Base-by-base conservation (phyloP, 2,113 vertebrate genomes). In the Sceloporus tristichus region DNA sequence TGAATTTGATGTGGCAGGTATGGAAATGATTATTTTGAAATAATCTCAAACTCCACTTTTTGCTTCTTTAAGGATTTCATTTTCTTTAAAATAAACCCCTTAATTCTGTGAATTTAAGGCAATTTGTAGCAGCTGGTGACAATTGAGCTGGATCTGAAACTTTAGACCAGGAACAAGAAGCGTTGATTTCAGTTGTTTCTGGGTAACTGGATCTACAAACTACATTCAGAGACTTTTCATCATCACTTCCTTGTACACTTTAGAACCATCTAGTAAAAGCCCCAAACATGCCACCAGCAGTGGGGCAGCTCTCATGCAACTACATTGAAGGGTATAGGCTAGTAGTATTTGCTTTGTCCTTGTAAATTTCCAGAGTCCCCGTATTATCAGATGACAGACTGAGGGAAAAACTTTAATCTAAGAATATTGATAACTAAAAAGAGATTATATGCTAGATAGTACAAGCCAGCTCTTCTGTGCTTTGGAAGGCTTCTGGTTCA, bases 1-100 rank as follows among this genome's bases (percentile, higher is more conserved):
- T 0, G 99, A 99, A 91, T 99, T 99, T 48, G 99, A 99, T 0
- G 98, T 99, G 0, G 99, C 99, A 90, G 99, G 99, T 99, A 89
- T 0, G 91, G 85, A 75, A 16, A 79, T 40, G 42, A 3, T 81
- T 87, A 70, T 82, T 0, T 13, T 80, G 1, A 9, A 65, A 25
- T 66, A 87, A 73, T 42, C 54, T 74, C 1, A 0, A 21, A 94
- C 88, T 78, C 54, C 0, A 0, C 7, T 11, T 78, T 70, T 70
- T 70, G 9, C 25, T 11, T 16, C 27, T 79, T 70, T 87, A 56
- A 80, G 84, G 65, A 80, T 34, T 38, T 29, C 0, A 40, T 27
- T 74, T 29, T 62, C 5, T 82, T 68, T 78, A n/a, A 18, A 82
- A 68, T 2, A 59, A 62, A 48, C 40, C 6, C 14, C 4, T 13